These are phyloP conservation scores for Chascanopsetta lugubris DNA, from an alignment of 2,113 vertebrate genomes.

Conservation along the genomic window DNA sequence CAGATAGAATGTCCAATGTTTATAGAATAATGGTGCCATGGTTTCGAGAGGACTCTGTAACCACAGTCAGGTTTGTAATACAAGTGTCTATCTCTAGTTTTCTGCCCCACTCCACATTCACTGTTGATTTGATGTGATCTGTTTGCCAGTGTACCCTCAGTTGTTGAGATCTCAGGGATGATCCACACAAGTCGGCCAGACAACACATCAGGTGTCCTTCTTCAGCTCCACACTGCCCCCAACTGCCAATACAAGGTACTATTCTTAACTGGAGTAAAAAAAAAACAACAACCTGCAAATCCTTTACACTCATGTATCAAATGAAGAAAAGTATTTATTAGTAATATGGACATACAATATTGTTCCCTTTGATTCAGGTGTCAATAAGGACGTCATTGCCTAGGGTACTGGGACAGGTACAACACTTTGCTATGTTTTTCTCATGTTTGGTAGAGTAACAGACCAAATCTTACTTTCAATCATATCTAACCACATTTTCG, in stretches of 20 bases:
- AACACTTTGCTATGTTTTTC: neutral
- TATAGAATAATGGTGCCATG: slow-evolving; percentile 91
- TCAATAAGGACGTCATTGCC: slow-evolving; percentile 88
- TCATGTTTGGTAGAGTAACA: neutral
- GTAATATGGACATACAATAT: neutral
- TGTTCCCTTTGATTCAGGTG: slow-evolving; percentile 76
- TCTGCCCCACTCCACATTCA: neutral
- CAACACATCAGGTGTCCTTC: slow-evolving; percentile 79
- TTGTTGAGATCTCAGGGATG: slow-evolving; percentile 89
- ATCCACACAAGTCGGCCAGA: slow-evolving; percentile 87
- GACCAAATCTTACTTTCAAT: neutral
- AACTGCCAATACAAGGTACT: slow-evolving; percentile 95
- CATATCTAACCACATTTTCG: neutral
- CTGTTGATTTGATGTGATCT: neutral
- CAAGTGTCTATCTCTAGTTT: no score
- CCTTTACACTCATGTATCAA: neutral
- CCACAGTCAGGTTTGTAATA: slow-evolving; percentile 81
- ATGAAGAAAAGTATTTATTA: neutral
- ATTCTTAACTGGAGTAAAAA: neutral
- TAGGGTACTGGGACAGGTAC: slow-evolving; percentile 93
- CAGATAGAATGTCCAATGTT: slow-evolving; percentile 86
- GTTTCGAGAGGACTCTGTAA: slow-evolving; percentile 92
- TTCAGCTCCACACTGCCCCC: slow-evolving; percentile 91
- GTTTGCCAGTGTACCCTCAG: slow-evolving; percentile 83
- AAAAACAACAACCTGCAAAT: neutral